A percentile compares a stretch with the other conserved stretches of the same genome.
Conservation (phyloP, 1,140 invertebrate species). For the Drosophila mayri region DNA sequence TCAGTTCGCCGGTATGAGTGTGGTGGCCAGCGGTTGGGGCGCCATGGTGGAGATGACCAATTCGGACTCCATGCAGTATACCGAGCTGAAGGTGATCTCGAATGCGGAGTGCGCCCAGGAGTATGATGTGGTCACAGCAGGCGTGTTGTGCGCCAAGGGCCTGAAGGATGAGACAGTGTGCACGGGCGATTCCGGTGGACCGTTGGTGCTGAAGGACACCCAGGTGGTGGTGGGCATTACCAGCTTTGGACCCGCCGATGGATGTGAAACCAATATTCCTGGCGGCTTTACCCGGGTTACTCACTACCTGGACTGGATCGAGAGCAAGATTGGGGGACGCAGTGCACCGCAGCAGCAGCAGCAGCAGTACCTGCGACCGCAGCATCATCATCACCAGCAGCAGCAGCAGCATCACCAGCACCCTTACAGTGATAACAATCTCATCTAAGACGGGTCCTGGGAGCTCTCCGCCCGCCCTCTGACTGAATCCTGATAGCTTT, state of each 20-base stretch:
- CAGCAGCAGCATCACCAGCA: constrained; percentile 37
- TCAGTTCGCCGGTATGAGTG: constrained; percentile 68
- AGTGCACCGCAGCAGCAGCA: constrained; percentile 14
- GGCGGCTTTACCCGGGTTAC: constrained; percentile 81
- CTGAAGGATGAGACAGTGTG: constrained; percentile 79
- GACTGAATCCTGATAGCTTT: constrained; percentile 79
- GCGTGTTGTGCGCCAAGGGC: constrained; percentile 79
- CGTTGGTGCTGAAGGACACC: constrained; percentile 74
- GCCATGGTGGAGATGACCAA: constrained; percentile 72
- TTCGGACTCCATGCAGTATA: constrained; percentile 81
- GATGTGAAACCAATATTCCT: constrained; percentile 78
- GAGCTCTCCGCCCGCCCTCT: constrained; percentile 23
- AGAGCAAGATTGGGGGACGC: constrained; percentile 70
- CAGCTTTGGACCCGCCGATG: constrained; percentile 80
- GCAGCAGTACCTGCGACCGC: constrained; percentile 33
- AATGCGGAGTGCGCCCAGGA: constrained; percentile 76
- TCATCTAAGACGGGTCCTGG: constrained; percentile 42
- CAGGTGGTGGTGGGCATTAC: constrained; percentile 79
- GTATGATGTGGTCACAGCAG: constrained; percentile 75
- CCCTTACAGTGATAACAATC: constrained; percentile 67
- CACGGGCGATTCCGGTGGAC: constrained; percentile 80
- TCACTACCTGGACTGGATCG: constrained; percentile 80
- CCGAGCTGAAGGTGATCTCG: constrained; percentile 77
- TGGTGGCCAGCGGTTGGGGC: constrained; percentile 82
- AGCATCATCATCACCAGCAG: constrained; percentile 24